Evolutionary conservation across 2,113 vertebrate species (phyloP), one percentile per base, ranked within the genome.

Genomic region (Spea multiplicata): DNA sequence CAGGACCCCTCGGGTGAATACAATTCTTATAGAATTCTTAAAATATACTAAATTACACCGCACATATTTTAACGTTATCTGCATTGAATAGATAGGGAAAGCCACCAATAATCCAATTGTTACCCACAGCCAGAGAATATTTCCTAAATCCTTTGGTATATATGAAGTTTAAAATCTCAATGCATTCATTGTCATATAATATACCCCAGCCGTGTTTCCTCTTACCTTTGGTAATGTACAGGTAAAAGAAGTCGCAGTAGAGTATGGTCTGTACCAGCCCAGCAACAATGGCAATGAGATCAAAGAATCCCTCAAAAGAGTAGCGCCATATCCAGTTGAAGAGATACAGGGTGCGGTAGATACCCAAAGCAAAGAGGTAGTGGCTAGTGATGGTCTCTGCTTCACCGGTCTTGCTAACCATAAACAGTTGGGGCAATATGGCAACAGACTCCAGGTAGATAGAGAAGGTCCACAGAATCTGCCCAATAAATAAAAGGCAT

Each of bases 391-490:
- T 91, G 80, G 89, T 89, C 84, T 91, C 90, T 0, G 89, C 90
- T 82, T 91, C 90, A 0, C 90, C 90, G 0, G 90, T 91, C 82
- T 91, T 91, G 83, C 89, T 91, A 53, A 91, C 88, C 90, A 91
- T 89, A 82, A 91, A 91, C 12, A 91, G 83, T 76, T 91, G 90
- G 0, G 90, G 89, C 82, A 90, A 46, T 80, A 91, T 91, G 81
- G 90, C 89, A 62, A 91, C 89, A 0, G 90, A 88, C 84, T 91
- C 88, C 78, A 91, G 82, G 76, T 89, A 91, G 72, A 91, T 90
- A 69, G 90, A 91, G 82, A 91, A 91, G 5, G 90, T 90, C 90
- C 90, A 91, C 80, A 91, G 84, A 76, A 91, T 90, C 90, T 91
- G 83, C 4, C 4, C 66, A 53, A 73, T 53, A 73, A 73, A 78